phyloP scores from a whole-genome alignment of 2,113 vertebrate genomes.

The pig (Sus scrofa) region DNA sequence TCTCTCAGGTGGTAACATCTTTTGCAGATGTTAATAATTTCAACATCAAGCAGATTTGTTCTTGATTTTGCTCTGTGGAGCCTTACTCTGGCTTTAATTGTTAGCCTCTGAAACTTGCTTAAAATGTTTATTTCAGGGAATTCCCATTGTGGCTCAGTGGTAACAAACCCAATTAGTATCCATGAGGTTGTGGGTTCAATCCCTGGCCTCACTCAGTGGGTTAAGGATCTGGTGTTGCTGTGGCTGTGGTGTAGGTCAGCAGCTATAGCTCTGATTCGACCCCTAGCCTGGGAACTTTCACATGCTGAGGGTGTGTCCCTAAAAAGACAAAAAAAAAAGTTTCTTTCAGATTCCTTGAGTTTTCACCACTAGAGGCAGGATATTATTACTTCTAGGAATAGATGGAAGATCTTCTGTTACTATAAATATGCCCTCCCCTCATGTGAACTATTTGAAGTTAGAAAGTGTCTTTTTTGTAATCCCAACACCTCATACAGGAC shows the following conservation, averaged over 20 bases:
- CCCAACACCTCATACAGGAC: background rate
- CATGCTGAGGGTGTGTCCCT: too few species aligned
- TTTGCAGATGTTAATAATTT: conserved; percentile 34
- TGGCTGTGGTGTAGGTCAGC: too few species aligned
- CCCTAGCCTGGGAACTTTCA: too few species aligned
- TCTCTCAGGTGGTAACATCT: background rate
- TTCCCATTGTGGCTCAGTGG: too few species aligned
- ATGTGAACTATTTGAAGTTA: background rate
- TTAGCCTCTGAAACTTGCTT: background rate
- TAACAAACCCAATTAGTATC: too few species aligned
- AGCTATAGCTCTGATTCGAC: too few species aligned
- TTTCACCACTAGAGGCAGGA: background rate
- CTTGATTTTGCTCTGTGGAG: conserved; percentile 8
- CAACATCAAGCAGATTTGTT: background rate
- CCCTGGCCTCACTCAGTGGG: too few species aligned
- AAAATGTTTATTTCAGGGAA: background rate
- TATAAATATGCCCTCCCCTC: background rate
- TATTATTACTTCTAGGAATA: background rate
- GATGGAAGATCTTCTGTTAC: background rate
- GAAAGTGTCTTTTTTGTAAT: background rate
- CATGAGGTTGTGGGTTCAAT: too few species aligned
- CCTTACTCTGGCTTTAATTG: background rate
- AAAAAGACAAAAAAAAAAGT: background rate
- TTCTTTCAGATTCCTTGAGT: background rate
- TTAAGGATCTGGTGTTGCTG: too few species aligned